Conservation (phyloP, 1,140 invertebrate genomes). For the Drosophila kanapiae region DNA sequence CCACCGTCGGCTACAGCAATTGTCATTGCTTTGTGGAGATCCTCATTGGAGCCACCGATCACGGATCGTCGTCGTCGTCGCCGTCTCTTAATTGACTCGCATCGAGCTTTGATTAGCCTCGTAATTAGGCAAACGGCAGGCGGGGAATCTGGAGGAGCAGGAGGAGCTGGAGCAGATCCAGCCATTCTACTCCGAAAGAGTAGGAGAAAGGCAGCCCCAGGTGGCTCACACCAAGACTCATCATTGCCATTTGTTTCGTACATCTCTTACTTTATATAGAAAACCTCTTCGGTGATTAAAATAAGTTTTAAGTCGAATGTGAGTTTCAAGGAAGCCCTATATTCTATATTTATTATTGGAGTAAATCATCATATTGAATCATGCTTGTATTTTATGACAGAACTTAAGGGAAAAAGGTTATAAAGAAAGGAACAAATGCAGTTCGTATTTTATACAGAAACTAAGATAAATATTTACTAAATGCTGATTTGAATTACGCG, state of each 20-base stretch:
- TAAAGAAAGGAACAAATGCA: no score
- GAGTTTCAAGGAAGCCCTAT: no score
- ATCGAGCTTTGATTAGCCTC: constrained; percentile 41
- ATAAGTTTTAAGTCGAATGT: no score
- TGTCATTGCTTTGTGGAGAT: constrained; percentile 59
- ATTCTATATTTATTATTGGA: no score
- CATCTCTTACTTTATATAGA: not conserved
- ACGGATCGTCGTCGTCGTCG: constrained; percentile 28
- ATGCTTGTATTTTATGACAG: no score
- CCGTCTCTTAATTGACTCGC: constrained; percentile 50
- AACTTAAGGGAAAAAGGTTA: no score
- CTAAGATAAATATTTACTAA: no score
- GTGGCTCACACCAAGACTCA: not conserved
- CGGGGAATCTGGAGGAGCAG: not conserved
- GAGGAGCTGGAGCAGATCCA: not conserved
- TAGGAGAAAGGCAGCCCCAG: constrained; percentile 22
- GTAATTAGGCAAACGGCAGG: constrained; percentile 28
- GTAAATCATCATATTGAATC: no score
- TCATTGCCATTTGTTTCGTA: constrained; percentile 11
- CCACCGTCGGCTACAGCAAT: constrained; percentile 45
- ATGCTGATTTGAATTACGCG: no score
- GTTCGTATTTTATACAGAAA: no score
- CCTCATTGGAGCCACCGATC: constrained; percentile 32
- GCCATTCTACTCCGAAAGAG: constrained; percentile 11
- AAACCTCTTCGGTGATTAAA: not conserved